Conservation (phyloP, 1,140 invertebrate species). For the Drosophila pseudoobscura region DNA sequence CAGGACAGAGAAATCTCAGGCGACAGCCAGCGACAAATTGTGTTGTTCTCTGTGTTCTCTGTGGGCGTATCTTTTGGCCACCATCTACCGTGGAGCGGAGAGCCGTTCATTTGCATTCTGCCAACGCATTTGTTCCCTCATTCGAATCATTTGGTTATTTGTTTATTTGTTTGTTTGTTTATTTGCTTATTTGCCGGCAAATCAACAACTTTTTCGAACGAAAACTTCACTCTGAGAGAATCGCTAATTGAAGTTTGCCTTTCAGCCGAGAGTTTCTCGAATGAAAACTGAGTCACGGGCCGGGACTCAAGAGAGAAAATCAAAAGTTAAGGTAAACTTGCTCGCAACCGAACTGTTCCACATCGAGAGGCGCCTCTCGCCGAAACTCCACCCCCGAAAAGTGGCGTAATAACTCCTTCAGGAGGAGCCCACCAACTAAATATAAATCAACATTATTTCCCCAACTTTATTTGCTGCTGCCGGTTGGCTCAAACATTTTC, state of each 20-base stretch:
- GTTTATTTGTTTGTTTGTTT: constrained; percentile 59
- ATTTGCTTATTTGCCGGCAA: constrained; percentile 54
- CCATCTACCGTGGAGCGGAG: constrained; percentile 15
- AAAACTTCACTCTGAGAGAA: background rate
- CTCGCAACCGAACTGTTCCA: no score
- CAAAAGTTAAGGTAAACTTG: constrained; percentile 3
- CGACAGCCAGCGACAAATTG: constrained; percentile 11
- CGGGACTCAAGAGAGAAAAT: background rate
- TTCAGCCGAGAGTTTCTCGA: background rate
- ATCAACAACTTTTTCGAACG: constrained; percentile 14
- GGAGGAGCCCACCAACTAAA: constrained; percentile 9
- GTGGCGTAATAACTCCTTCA: no score
- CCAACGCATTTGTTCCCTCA: constrained; percentile 20
- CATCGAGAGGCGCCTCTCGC: background rate
- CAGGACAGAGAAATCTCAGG: constrained; percentile 50
- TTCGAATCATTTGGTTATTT: constrained; percentile 50
- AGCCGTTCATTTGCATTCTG: constrained; percentile 61
- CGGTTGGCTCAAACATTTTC: constrained; percentile 23
- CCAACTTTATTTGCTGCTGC: constrained; percentile 23
- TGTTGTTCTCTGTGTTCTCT: constrained; percentile 10
- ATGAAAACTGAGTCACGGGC: constrained; percentile 29
- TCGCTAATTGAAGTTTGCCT: constrained; percentile 46
- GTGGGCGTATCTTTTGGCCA: constrained; percentile 30
- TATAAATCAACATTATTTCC: constrained; percentile 54
- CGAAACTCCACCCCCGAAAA: no score